A percentile compares a stretch with the other conserved stretches of the same genome.
These are phyloP conservation scores for Cyclura pinguis DNA, from an alignment of 2,797 vertebrate genomes.

Conservation along the genomic window DNA sequence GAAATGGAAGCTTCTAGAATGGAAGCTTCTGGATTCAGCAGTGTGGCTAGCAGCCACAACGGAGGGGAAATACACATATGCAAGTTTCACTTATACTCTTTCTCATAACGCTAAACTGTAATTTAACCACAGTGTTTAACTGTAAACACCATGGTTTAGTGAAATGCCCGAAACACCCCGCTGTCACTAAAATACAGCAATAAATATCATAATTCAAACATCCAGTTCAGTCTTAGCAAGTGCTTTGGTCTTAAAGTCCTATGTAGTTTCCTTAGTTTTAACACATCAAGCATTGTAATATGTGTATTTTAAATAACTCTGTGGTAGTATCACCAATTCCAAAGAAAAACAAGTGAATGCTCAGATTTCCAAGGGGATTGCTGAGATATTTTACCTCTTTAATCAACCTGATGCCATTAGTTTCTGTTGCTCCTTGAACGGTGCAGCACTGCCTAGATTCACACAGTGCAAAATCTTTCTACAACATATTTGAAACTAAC, in stretches of 20 bases:
- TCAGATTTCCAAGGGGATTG: constrained; percentile 29
- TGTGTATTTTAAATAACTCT: constrained; percentile 39
- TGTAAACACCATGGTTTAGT: not conserved
- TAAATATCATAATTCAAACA: constrained; percentile 26
- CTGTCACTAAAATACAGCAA: not conserved
- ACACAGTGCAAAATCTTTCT: not conserved
- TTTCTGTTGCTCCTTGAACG: not conserved
- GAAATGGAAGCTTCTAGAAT: not conserved
- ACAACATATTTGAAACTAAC: not conserved
- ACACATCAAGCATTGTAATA: constrained; percentile 46
- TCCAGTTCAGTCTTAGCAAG: constrained; percentile 60
- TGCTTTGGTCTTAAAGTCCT: constrained; percentile 51
- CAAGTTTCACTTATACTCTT: not conserved
- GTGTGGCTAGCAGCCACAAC: too few relatives aligned
- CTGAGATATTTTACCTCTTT: constrained; percentile 6
- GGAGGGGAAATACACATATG: too few relatives aligned
- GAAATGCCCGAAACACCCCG: not conserved
- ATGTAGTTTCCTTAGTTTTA: constrained; percentile 60
- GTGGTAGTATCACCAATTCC: constrained; percentile 29
- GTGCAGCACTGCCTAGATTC: not conserved
- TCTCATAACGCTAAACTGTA: not conserved
- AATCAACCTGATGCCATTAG: constrained; percentile 11
- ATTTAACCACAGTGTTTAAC: too few relatives aligned
- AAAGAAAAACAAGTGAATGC: constrained; percentile 5
- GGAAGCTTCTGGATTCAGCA: not conserved